Base-by-base conservation (phyloP, 2,888 invertebrate genomes). In the Apamea monoglypha region DNA sequence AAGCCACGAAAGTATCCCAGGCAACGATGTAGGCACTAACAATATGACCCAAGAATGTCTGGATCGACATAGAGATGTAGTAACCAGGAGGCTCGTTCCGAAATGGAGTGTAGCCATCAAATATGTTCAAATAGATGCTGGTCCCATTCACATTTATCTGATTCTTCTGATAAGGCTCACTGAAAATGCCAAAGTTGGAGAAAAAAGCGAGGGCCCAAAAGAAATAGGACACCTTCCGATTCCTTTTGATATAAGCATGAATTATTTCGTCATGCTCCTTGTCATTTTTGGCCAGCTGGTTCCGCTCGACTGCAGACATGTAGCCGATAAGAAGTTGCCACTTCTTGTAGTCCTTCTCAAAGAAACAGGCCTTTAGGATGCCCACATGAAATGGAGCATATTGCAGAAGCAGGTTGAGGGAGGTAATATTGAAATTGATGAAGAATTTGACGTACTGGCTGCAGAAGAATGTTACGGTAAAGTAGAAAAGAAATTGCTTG, bases 311-410 rank as follows among this genome's bases (percentile, higher is more conserved):
- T 5, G 83, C 76, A 29, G 95, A 94, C 64, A 95, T 90, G 82
- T 91, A 95, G 44, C 81, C 73, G n/a, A 95, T 91, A 2, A 95
- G 74, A 59, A 88, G 86, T 63, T 91, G 84, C 95, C 95, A 95
- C 21, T 82, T 89, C 69, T 88, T 86, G 78, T 93, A 91, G 81
- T 94, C 83, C 80, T 90, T 93, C 78, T 91, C 90, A 72, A 95
- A 95, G 72, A 92, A 91, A 78, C 92, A 92, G 2, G 91, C 78
- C 81, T 95, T 95, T 0, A 93, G 67, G 6, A 95, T 89, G 0
- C 95, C 95, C 85, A 95, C 91, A 76, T 95, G 95, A 80, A 95
- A 95, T 4, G 95, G 95, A 8, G 93, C 93, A 74, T 93, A 94
- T 79, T 95, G 93, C 0, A 95, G 86, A 56, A 95, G 91, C 14